Base-by-base conservation (phyloP, 1,140 invertebrate genomes). In the Melanaphis sacchari region DNA sequence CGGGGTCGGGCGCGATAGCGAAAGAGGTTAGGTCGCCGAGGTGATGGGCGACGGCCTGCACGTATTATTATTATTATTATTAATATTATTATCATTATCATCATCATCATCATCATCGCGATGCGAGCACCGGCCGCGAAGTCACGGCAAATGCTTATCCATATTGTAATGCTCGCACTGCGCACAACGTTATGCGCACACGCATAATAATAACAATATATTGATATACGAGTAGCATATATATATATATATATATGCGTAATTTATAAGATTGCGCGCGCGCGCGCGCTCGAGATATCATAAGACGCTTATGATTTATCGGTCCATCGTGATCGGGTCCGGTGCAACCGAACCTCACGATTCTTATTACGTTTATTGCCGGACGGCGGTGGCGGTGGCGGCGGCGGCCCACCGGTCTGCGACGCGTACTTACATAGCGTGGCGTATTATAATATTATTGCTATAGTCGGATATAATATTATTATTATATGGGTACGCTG, bases 291-390 rank as follows among this genome's bases (percentile, higher is more conserved):
- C 87, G 49, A 90, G 89, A 59, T 40, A 59, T 59, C 89, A 26
- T 18, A 90, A 41, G 49, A 59, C 89, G 89, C 52, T 90, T 90
- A 93, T 93, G 91, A 93, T 93, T 93, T 93, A 93, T 93, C 91
- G 91, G 76, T 21, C 43, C 81, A 52, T 84, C 91, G 91, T 93
- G 91, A 93, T 84, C 91, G 43, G n/a, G 91, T 41, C 46, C 91
- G 81, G 81, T 84, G 91, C 91, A 93, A 93, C 91, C 91, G 91
- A 93, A 93, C 81, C 91, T 93, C 91, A 93, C 91, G 91, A 93
- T 93, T 93, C 91, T 84, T 84, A 93, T 93, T 93, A 93, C 36
- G 41, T 92, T 82, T 43, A 49, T 84, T 82, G 15, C 9, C 36
- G 46, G 7, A 38, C n/a, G 46, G 43, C 76, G 38, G 52, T 31